Conservation (phyloP, 1,140 invertebrate species). For the Teleogryllus occipitalis region DNA sequence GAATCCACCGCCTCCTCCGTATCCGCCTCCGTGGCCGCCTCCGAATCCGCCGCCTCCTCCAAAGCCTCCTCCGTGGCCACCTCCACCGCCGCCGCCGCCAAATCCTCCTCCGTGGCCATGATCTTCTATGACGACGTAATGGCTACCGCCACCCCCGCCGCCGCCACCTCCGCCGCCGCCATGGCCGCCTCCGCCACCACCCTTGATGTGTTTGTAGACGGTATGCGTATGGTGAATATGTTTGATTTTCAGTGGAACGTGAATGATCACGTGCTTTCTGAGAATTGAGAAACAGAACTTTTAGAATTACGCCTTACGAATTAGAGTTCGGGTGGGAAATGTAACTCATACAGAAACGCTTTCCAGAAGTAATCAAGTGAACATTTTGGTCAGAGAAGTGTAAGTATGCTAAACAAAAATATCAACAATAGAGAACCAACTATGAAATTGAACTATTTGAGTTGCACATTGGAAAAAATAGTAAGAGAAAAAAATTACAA, state of each 20-base stretch:
- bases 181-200: slow-evolving; percentile 21
- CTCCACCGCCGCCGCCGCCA: not conserved
- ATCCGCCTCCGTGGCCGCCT: not conserved
- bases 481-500: no score
- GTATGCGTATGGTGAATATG: slow-evolving; percentile 51
- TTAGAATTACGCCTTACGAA: no score
- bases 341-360: no score
- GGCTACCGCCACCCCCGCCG: slow-evolving; percentile 33
- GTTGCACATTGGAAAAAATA: no score
- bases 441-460: no score
- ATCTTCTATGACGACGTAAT: slow-evolving; percentile 18
- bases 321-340: no score
- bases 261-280: slow-evolving; percentile 47
- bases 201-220: slow-evolving; percentile 45
- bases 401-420: no score
- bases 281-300: no score
- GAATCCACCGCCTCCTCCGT: not conserved
- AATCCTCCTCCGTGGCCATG: not conserved
- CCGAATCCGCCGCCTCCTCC: no score
- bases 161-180: not conserved
- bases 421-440: no score
- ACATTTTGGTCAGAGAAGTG: no score
- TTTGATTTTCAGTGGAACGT: slow-evolving; percentile 49
- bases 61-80: not conserved
- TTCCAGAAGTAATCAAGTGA: no score